Base-by-base conservation (phyloP, 2,113 vertebrate species). In the Mixornis gularis region DNA sequence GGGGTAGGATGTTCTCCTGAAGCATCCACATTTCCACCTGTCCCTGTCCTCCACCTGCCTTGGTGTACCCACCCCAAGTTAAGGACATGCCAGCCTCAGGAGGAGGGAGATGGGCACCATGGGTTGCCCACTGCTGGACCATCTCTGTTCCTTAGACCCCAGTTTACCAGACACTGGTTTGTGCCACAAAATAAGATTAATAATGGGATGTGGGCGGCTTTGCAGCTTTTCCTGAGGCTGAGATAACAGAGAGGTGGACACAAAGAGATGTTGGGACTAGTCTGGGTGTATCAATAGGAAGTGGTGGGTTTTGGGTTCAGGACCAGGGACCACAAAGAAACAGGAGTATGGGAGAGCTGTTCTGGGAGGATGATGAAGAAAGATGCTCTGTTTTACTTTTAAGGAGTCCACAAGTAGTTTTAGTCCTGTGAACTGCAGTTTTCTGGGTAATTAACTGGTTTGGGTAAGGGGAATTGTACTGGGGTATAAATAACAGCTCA, bases 1-100 rank as follows among this genome's bases (percentile, higher is more conserved):
- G 26, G 65, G 4, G 5, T 7, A 12, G 53, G 20, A 3, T 83
- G 12, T 56, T 82, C 18, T 26, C 34, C 55, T 74, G 26, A 72
- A 36, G 5, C 7, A 32, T 26, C 12, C 6, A 6, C 1, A 0
- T 72, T 73, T 58, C 43, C 36, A 6, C 13, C 27, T 58, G 11
- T 74, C 19, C 15, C 20, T 56, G 48, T 52, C 22, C 10, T 38
- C 18, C 14, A 9, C 6, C 13, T 17, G 7, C 17, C 5, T 16
- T n/a, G 10, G 48, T 77, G 32, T 62, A 17, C 27, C 26, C 22
- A 51, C 8, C 10, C 51, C 8, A 3, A 4, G 1, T 6, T 20
- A 69, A 79, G 25, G 82, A n/a, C 2, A 0, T 32, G 36, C 10
- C 10, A 4, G 1, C 46, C 52, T 84, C 38, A 32, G 29, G 27